Percentiles rank a stretch among this genome's conserved stretches.
phyloP scores from a whole-genome alignment of 1,140 invertebrate genomes.

The Drosophila kohkoa region DNA sequence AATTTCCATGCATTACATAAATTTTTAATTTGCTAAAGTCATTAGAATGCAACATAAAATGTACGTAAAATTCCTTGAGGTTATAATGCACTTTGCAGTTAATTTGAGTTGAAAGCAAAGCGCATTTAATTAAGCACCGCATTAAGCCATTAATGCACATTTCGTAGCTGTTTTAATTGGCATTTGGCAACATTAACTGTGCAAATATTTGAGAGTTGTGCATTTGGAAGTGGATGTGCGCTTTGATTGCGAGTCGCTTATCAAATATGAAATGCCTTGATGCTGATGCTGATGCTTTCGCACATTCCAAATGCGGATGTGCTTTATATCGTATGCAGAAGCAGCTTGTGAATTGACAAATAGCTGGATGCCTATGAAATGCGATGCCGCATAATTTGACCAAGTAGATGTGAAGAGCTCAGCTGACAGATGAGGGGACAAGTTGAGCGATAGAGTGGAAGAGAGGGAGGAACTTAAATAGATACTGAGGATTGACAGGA shows the following conservation, averaged over 20 bases:
- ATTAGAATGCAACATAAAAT: too few species aligned
- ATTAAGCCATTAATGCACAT: background rate
- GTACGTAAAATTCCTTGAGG: too few species aligned
- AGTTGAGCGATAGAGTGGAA: background rate
- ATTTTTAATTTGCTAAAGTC: too few species aligned
- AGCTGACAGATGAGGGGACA: slow-evolving; percentile 9
- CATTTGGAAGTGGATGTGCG: background rate
- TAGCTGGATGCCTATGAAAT: slow-evolving; percentile 29
- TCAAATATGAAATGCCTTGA: background rate
- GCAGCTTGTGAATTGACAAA: slow-evolving; percentile 33
- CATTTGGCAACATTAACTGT: background rate
- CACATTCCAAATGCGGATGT: slow-evolving; percentile 20
- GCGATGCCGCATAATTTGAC: slow-evolving; percentile 50
- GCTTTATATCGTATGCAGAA: slow-evolving; percentile 6
- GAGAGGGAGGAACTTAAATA: slow-evolving; percentile 7
- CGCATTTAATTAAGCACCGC: background rate
- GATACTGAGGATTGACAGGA: background rate
- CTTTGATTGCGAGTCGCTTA: slow-evolving; percentile 16
- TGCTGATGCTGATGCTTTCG: background rate
- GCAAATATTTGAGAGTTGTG: background rate
- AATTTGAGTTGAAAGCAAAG: background rate
- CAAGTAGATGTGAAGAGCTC: slow-evolving; percentile 34
- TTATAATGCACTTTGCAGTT: too few species aligned
- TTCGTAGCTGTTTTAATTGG: slow-evolving; percentile 1
- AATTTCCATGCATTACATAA: too few species aligned